A percentile compares a stretch with the other conserved stretches of the same genome.
phyloP scores from a whole-genome alignment of 2,113 vertebrate genomes.

The Heterotilapia buettikoferi region DNA sequence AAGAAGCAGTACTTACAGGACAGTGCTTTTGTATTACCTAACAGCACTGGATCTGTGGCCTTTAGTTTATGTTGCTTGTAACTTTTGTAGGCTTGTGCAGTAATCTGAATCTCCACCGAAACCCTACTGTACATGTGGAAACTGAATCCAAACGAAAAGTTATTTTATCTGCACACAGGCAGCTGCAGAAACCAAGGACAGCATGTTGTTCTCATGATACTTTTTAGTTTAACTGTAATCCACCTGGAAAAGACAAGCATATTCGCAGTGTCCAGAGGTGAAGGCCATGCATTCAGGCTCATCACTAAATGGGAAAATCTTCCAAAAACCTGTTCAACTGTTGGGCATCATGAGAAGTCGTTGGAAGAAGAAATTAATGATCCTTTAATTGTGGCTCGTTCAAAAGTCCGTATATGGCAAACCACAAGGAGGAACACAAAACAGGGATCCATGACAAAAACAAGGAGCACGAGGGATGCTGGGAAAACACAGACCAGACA shows the following conservation, averaged over 20 bases:
- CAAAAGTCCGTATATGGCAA: neutral
- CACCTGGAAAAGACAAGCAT: accelerated
- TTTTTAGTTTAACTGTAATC: neutral
- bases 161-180: too few relatives aligned
- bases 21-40: accelerated
- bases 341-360: accelerated
- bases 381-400: neutral
- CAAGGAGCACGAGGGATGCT: neutral
- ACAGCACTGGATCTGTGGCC: neutral
- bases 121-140: neutral
- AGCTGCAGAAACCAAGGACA: neutral
- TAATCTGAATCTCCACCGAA: neutral
- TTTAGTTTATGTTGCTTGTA: neutral
- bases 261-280: accelerated
- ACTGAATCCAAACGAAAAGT: neutral
- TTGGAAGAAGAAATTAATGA: neutral
- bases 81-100: neutral
- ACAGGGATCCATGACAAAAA: neutral
- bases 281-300: neutral
- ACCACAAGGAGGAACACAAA: neutral
- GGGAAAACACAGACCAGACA: neutral
- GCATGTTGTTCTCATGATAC: neutral
- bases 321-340: neutral
- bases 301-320: neutral
- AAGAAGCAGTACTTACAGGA: accelerated